Evolutionary conservation across 2,797 vertebrate genomes (phyloP), one percentile per base, ranked within the genome.

Genomic region (Gephyroberyx darwinii): DNA sequence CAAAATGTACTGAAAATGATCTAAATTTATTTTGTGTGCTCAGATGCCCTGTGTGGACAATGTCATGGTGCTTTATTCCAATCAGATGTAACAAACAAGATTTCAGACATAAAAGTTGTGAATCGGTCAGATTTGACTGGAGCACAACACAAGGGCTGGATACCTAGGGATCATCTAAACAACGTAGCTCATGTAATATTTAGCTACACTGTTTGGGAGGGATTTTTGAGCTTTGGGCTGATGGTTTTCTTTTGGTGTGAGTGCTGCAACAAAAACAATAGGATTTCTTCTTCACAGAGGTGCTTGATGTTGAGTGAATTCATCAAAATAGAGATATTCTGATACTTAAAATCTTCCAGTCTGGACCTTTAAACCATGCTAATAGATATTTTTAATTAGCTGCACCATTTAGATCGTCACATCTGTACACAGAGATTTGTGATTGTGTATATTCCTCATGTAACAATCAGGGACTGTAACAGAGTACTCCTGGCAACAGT

Each of bases 121-220:
- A 26, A 26, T 26, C 1, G 26, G 26, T 26, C 26, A 26, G 26
- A 26, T 26, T 26, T 26, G 26, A 26, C 26, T 26, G 26, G 26
- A 26, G 26, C 26, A 26, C 26, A 26, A 26, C 26, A 26, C 26
- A 26, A 3, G 26, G 2, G 61, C 63, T 60, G 58, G 61, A 58
- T 69, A 71, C 71, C 65, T 73, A 12, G 39, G 64, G 35, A 77
- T 78, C 37, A 59, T 81, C 77, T 33, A 71, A 82, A 81, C 65
- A 83, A 60, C 66, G 51, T 19, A 66, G 31, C 51, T 81, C 74
- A 73, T 86, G 22, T 65, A 84, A 50, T 83, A 82, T 87, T 83
- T 78, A 54, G 47, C 39, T 74, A n/a, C 60, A 75, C 7, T 4
- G 16, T 66, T 84, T 61, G 57, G 31, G 45, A 47, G 16, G 35